phyloP scores from a whole-genome alignment of 2,888 invertebrate species.

The Protonemura montana region DNA sequence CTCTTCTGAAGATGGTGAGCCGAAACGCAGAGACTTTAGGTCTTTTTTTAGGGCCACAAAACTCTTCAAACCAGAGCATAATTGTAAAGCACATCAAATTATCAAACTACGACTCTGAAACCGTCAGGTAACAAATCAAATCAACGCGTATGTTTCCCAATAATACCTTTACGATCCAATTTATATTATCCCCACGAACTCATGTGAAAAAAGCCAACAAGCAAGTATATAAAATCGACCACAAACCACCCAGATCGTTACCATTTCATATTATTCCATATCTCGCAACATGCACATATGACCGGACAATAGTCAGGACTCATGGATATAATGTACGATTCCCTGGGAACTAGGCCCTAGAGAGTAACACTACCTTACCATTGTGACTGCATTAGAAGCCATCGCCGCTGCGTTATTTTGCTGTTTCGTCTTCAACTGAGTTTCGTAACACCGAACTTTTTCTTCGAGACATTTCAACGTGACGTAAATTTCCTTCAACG shows the following conservation, averaged over 20 bases:
- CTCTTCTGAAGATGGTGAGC: no score
- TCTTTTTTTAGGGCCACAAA: no score
- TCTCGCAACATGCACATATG: neutral
- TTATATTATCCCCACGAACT: no score
- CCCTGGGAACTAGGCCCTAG: neutral
- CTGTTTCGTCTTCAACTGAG: conserved; percentile 48
- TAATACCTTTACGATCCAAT: no score
- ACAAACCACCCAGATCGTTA: neutral
- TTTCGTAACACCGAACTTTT: conserved; percentile 55
- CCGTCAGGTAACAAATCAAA: no score
- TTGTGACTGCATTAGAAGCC: neutral
- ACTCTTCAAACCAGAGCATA: no score
- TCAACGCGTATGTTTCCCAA: no score
- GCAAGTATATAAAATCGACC: neutral
- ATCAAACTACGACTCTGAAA: no score
- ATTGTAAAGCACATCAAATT: no score
- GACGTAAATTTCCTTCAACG: conserved; percentile 59
- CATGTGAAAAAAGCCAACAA: neutral
- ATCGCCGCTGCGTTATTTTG: neutral
- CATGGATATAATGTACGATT: neutral
- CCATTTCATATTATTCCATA: neutral
- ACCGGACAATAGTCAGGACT: neutral
- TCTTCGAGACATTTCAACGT: conserved; percentile 60
- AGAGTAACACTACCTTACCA: neutral
- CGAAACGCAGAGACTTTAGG: no score